A percentile compares a stretch with the other conserved stretches of the same genome.
Evolutionary conservation across 2,113 vertebrate genomes (phyloP).

Genomic region (Mus spicilegus): DNA sequence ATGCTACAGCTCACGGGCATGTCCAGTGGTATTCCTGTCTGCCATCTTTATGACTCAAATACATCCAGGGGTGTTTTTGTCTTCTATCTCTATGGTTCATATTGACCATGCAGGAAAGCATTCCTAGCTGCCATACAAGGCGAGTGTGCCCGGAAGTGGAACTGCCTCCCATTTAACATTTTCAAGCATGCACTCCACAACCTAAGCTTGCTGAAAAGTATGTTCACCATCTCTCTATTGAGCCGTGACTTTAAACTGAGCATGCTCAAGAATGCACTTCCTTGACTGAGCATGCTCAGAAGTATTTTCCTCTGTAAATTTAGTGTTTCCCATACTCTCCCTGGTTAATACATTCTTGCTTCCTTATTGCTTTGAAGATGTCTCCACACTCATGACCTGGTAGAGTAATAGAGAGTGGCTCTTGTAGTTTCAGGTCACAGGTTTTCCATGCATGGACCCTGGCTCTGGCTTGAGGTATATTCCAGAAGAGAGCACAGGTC

Average conservation of each 20-base stretch:
- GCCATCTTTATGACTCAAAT: background rate
- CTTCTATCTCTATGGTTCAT: background rate
- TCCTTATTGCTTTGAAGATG: background rate
- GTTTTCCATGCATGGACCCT: background rate
- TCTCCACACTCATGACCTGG: background rate
- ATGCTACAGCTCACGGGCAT: background rate
- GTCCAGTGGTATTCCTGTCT: background rate
- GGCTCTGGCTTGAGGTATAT: fast-evolving
- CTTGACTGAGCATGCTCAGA: background rate
- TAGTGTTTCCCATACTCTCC: background rate
- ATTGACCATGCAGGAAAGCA: background rate
- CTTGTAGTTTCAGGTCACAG: background rate
- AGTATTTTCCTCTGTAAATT: background rate
- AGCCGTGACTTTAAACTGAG: background rate
- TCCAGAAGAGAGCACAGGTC: background rate
- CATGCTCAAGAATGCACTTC: background rate
- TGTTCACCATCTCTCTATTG: background rate
- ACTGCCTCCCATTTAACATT: background rate
- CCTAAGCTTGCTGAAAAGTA: background rate
- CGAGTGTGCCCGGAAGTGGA: background rate
- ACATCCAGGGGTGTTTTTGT: background rate
- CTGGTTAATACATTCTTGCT: background rate
- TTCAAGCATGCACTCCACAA: background rate
- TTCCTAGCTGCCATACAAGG: background rate
- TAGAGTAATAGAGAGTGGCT: background rate